phyloP scores from a whole-genome alignment of 2,888 invertebrate genomes.

The Aporophyla nigra region DNA sequence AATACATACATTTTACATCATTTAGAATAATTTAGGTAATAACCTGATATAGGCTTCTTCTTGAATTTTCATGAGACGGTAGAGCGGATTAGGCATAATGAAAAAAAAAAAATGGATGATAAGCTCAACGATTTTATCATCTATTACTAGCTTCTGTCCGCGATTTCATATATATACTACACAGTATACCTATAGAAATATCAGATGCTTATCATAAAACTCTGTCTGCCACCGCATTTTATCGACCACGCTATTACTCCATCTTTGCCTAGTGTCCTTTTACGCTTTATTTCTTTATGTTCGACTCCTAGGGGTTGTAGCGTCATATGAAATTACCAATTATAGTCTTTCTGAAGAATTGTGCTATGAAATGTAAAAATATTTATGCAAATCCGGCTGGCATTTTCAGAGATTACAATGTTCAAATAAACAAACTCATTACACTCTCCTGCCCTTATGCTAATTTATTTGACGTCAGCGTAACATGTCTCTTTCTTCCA shows the following conservation, averaged over 20 bases:
- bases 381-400: too few relatives aligned
- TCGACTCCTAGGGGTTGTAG: background rate
- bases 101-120: background rate
- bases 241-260: background rate
- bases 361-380: background rate
- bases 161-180: background rate
- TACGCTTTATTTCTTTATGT: background rate
- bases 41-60: background rate
- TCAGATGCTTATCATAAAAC: background rate
- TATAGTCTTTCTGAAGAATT: background rate
- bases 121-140: background rate
- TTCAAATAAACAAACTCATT: background rate
- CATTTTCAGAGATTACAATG: background rate
- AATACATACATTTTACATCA: background rate
- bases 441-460: too few relatives aligned
- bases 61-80: background rate
- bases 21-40: conserved; percentile 7
- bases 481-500: too few relatives aligned
- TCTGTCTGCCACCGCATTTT: background rate
- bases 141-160: background rate
- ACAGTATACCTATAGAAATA: background rate
- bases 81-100: background rate
- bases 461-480: too few relatives aligned
- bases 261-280: background rate
- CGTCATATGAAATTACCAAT: background rate